Evolutionary conservation across 2,113 vertebrate species (phyloP).

Genomic region (Megatriorchis doriae): DNA sequence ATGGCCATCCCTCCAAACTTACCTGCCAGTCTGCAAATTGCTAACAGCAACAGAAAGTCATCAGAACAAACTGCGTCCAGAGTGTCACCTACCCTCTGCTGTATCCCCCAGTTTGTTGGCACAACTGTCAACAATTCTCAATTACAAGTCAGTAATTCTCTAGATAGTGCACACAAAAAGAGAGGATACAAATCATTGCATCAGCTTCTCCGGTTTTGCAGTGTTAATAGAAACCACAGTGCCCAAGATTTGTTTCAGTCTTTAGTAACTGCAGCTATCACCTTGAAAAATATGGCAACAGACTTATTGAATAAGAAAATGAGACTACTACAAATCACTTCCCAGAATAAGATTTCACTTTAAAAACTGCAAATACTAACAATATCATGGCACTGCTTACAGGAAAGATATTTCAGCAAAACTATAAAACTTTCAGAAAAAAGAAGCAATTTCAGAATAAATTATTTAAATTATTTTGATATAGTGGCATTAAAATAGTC

Average conservation of each 20-base stretch:
- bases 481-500: neutral
- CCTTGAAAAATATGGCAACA: neutral
- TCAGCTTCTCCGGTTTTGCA: neutral
- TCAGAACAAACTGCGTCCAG: neutral
- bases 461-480: neutral
- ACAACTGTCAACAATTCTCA: neutral
- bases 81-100: neutral
- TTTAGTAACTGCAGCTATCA: neutral
- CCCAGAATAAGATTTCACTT: neutral
- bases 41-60: neutral
- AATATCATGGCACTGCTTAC: neutral
- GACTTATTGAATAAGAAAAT: neutral
- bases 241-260: neutral
- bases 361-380: neutral
- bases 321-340: neutral
- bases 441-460: neutral
- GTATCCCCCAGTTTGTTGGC: rapidly evolving
- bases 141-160: neutral
- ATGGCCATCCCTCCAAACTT: neutral
- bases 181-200: neutral
- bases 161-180: neutral
- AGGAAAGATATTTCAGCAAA: neutral
- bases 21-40: neutral
- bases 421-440: neutral
- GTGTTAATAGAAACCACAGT: neutral